phyloP scores from a whole-genome alignment of 2,888 invertebrate genomes.

The Agriotes lineatus region DNA sequence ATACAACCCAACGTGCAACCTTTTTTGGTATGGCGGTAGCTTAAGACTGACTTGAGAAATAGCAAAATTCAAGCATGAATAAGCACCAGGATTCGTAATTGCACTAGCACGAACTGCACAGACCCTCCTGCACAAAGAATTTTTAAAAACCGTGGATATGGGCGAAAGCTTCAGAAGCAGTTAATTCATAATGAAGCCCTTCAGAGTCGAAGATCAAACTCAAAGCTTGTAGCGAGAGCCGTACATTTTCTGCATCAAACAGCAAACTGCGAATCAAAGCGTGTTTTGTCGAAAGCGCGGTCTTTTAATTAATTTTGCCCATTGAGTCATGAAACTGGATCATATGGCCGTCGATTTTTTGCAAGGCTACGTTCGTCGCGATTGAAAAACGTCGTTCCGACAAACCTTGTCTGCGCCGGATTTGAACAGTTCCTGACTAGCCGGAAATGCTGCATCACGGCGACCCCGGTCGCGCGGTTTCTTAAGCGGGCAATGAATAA shows the following conservation, averaged over 20 bases:
- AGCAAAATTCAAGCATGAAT: no score
- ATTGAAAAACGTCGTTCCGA: constrained; percentile 23
- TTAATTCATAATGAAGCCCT: no score
- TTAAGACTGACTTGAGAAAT: no score
- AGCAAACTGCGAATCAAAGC: constrained; percentile 8
- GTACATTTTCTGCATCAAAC: neutral
- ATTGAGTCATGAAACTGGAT: constrained; percentile 13
- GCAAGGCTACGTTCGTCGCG: neutral
- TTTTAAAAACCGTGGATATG: no score
- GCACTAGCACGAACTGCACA: no score
- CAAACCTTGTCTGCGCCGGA: constrained; percentile 14
- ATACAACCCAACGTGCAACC: no score
- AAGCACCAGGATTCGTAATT: no score
- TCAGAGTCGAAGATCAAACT: neutral
- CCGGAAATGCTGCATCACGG: constrained; percentile 23
- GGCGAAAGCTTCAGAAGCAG: no score
- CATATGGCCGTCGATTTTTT: constrained; percentile 18
- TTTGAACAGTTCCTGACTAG: constrained; percentile 21
- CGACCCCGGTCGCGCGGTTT: constrained; percentile 47
- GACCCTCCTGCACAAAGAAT: no score
- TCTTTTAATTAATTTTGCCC: constrained; percentile 24
- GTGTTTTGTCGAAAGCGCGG: constrained; percentile 3
- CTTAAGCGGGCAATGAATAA: constrained; percentile 53
- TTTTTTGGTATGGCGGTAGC: no score
- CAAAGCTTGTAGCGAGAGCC: neutral